Percentiles rank a stretch among this genome's conserved stretches.
Evolutionary conservation across 2,113 vertebrate species (phyloP).

Genomic region (Oreocharis arfaki): DNA sequence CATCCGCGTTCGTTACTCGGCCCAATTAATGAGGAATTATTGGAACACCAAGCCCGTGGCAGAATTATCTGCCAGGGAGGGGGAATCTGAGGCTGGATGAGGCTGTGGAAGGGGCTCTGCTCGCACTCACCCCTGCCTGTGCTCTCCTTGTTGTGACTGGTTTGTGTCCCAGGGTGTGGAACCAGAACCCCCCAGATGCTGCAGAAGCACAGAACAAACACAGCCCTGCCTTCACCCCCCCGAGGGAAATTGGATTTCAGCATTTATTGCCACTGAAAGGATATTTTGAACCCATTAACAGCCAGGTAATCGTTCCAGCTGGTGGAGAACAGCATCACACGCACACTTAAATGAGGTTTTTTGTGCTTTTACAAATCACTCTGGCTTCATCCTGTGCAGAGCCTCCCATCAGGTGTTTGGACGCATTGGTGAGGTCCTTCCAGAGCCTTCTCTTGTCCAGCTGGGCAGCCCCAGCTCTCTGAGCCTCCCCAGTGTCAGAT

Average conservation of each 20-base stretch:
- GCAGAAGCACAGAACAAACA: neutral
- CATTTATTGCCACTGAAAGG: fast-evolving
- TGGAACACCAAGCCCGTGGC: neutral
- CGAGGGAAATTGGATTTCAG: neutral
- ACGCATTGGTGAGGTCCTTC: neutral
- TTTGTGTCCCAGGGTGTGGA: neutral
- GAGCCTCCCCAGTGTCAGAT: neutral
- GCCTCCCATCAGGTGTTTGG: neutral
- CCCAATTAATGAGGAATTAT: neutral
- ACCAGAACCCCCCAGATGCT: neutral
- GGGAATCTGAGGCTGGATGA: neutral
- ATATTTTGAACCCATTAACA: neutral
- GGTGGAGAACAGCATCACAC: neutral
- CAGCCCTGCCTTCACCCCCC: neutral
- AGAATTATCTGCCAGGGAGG: neutral
- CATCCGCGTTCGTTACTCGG: neutral
- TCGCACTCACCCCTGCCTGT: neutral
- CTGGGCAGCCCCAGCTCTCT: neutral
- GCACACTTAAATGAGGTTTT: neutral
- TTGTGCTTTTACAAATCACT: neutral
- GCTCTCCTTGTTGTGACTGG: neutral
- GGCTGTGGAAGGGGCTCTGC: neutral
- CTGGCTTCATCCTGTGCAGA: neutral
- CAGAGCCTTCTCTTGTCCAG: neutral
- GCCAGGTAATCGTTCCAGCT: neutral